Base-by-base conservation (phyloP, 2,113 vertebrate genomes). In the Pontoporia blainvillei region DNA sequence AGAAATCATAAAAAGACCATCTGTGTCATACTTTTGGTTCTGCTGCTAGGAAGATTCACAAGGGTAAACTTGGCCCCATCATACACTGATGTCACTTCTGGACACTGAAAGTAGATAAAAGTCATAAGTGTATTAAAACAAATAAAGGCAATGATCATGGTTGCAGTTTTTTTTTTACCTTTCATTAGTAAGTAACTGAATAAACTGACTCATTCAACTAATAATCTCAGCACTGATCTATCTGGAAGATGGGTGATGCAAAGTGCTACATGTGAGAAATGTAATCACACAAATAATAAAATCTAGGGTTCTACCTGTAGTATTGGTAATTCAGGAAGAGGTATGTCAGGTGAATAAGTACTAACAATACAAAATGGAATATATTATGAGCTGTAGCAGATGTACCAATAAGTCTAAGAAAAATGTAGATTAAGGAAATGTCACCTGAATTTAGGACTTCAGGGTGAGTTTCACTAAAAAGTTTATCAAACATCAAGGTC, bases 1-100 rank as follows among this genome's bases (percentile, higher is more conserved):
- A 86, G 18, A 90, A 71, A 92, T 67, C 3, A 41, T 69, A 67
- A 64, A 92, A 90, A 41, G 15, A 87, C 23, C 46, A 21, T 44
- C 10, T 29, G 5, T 72, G 12, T 83, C 10, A 49, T 79, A 52
- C 5, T 75, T 72, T 64, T 14, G 34, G 27, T 49, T 9, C 36
- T 34, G 17, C 64, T 76, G 29, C 39, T 31, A n/a, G 44, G 44
- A 89, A 84, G 34, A 94, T 31, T 85, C 29, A 69, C 6, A 72
- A 59, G 23, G 29, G 49, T 64, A 4, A 62, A 71, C 5, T 66
- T 76, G 44, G 1, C 11, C 23, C 7, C 36, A 15, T 76, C 29
- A 76, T 54, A 67, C n/a, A 46, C 2, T 20, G 18, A 83, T 72
- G 13, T 4, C 34, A 81, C 84, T 75, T 92, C 21, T 85, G 36